phyloP scores from a whole-genome alignment of 1,140 invertebrate genomes.

The Anastrepha obliqua region DNA sequence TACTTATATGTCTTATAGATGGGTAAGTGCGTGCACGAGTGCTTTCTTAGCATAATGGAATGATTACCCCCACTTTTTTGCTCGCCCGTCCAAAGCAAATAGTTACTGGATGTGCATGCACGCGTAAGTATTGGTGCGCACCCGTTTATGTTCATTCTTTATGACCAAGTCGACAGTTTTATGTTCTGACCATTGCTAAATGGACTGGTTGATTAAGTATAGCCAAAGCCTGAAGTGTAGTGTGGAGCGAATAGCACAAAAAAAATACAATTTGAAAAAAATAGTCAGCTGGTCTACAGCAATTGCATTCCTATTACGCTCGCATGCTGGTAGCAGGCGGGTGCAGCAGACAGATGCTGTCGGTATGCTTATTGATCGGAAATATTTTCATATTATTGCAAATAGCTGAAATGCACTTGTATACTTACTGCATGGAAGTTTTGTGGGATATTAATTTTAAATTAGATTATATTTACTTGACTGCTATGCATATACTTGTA shows the following conservation, averaged over 20 bases:
- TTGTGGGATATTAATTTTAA: no score
- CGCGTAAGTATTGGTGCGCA: not conserved
- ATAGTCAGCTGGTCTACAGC: not conserved
- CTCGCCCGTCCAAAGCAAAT: no score
- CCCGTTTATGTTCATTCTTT: not conserved
- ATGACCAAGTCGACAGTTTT: constrained; percentile 4
- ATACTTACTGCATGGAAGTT: not conserved
- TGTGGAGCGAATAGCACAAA: not conserved
- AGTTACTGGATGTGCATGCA: not conserved
- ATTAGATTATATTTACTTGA: no score
- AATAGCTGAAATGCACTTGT: not conserved
- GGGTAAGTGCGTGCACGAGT: no score
- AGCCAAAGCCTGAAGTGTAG: not conserved
- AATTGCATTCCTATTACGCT: not conserved
- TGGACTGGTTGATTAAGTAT: not conserved
- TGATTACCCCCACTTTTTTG: no score
- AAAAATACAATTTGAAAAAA: no score
- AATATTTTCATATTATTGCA: not conserved
- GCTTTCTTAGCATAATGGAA: no score
- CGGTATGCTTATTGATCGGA: not conserved
- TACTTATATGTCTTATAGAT: no score
- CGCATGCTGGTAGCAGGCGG: not conserved
- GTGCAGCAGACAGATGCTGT: not conserved
- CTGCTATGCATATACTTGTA: no score
- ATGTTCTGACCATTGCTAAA: not conserved